Conservation (phyloP, 2,888 invertebrate species). For the Blomia tropicalis region DNA sequence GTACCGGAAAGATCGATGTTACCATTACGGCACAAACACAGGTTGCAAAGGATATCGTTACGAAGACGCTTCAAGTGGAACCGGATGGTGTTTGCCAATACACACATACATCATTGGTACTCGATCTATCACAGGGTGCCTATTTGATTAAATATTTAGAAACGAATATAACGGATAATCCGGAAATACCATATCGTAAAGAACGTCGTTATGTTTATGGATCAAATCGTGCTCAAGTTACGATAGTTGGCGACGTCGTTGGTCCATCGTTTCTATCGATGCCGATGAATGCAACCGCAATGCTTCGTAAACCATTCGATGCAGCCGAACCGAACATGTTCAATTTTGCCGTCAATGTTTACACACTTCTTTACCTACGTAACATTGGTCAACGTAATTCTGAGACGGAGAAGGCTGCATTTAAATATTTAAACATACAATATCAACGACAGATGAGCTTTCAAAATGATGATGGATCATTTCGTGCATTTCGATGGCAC, state of each 20-base stretch:
- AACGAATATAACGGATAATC: conserved; percentile 81
- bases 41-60: conserved; percentile 36
- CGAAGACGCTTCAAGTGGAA: conserved; percentile 44
- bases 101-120: conserved; percentile 73
- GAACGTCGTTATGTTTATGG: conserved; percentile 84
- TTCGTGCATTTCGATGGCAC: conserved; percentile 56
- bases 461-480: conserved; percentile 75
- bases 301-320: conserved; percentile 37
- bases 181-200: conserved; percentile 75
- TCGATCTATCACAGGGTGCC: conserved; percentile 79
- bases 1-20: conserved; percentile 54
- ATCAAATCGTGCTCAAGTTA: conserved; percentile 52
- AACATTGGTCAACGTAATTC: conserved; percentile 70
- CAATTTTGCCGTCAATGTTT: conserved; percentile 85
- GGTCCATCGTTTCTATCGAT: conserved; percentile 68
- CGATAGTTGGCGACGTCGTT: conserved; percentile 57
- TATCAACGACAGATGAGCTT: conserved; percentile 80
- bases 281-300: conserved; percentile 36
- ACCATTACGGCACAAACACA: conserved; percentile 50
- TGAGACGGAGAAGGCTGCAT: conserved; percentile 59
- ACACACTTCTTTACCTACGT: conserved; percentile 75
- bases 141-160: conserved; percentile 87
- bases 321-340: conserved; percentile 83
- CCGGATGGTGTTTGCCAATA: conserved; percentile 81
- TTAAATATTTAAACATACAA: conserved; percentile 67